A percentile compares a stretch with the other conserved stretches of the same genome.
phyloP scores from a whole-genome alignment of 30 jellyfish, hydroid and myxozoan genomes.

The Chironex yamaguchii region DNA sequence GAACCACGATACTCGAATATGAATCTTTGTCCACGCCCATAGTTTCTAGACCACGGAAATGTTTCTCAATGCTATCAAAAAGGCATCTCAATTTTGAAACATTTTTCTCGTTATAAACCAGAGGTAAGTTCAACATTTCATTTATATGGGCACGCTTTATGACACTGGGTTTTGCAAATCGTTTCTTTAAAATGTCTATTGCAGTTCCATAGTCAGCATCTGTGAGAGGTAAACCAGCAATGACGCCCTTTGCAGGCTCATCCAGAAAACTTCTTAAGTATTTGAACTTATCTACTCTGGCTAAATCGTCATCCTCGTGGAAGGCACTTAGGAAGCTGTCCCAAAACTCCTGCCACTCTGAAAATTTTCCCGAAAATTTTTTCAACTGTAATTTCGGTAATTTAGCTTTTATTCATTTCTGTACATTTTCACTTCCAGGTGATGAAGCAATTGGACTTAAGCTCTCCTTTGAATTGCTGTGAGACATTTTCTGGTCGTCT shows the following conservation, averaged over 20 bases:
- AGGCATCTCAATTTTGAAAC: background rate
- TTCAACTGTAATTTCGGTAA: no score
- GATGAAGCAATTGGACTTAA: no score
- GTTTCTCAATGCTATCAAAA: background rate
- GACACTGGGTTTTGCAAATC: conserved; percentile 14
- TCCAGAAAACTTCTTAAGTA: conserved; percentile 22
- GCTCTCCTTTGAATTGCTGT: no score
- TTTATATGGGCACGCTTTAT: conserved; percentile 19
- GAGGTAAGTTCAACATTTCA: background rate
- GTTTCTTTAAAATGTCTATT: background rate
- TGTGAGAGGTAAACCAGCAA: conserved; percentile 7
- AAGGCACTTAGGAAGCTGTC: no score
- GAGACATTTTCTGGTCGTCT: no score
- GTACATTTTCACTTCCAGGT: no score
- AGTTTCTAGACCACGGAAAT: conserved; percentile 16
- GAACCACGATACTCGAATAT: conserved; percentile 8
- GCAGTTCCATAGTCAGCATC: conserved; percentile 6
- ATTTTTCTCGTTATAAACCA: conserved; percentile 6
- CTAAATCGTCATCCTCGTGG: no score
- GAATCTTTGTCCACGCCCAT: background rate
- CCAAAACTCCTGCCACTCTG: no score
- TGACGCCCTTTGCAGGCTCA: background rate
- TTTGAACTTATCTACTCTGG: background rate
- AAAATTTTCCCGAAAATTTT: no score
- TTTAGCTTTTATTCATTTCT: no score